These are phyloP conservation scores for Hestina assimilis DNA, from an alignment of 1,140 invertebrate species.

Conservation along the genomic window DNA sequence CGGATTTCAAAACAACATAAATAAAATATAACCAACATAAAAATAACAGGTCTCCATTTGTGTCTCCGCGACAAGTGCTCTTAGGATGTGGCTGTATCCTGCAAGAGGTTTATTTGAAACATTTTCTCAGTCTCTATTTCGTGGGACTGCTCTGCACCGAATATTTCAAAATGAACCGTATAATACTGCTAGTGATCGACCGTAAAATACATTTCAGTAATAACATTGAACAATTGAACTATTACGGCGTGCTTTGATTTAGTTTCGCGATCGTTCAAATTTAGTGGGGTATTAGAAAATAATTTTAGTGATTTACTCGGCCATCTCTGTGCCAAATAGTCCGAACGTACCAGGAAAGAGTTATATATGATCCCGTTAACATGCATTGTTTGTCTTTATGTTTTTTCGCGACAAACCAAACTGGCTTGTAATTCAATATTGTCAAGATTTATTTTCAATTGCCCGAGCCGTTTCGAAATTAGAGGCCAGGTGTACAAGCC, in stretches of 20 bases:
- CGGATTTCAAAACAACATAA: constrained; percentile 16
- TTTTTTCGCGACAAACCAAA: constrained; percentile 3
- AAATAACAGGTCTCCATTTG: constrained; percentile 14
- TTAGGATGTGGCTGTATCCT: constrained; percentile 3
- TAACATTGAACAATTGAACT: background rate
- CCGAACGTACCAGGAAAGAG: constrained; percentile 1
- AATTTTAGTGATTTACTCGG: constrained; percentile 11
- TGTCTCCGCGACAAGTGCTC: constrained; percentile 14
- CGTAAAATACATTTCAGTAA: background rate
- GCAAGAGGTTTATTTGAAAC: constrained; percentile 8
- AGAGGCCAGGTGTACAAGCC: constrained; percentile 33
- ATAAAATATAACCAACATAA: constrained; percentile 22
- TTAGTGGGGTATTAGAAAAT: constrained; percentile 7
- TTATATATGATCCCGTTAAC: constrained; percentile 6
- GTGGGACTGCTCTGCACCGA: background rate
- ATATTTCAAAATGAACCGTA: no score
- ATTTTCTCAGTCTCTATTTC: background rate
- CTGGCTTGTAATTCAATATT: constrained; percentile 10
- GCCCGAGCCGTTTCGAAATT: constrained; percentile 23
- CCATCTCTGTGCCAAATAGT: constrained; percentile 10
- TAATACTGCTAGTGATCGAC: no score
- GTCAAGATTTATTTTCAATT: constrained; percentile 30
- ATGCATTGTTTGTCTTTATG: constrained; percentile 10
- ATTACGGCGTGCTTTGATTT: background rate
- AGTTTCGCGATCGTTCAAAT: background rate